Evolutionary conservation across 1,140 invertebrate genomes (phyloP).

Genomic region (Battus philenor): DNA sequence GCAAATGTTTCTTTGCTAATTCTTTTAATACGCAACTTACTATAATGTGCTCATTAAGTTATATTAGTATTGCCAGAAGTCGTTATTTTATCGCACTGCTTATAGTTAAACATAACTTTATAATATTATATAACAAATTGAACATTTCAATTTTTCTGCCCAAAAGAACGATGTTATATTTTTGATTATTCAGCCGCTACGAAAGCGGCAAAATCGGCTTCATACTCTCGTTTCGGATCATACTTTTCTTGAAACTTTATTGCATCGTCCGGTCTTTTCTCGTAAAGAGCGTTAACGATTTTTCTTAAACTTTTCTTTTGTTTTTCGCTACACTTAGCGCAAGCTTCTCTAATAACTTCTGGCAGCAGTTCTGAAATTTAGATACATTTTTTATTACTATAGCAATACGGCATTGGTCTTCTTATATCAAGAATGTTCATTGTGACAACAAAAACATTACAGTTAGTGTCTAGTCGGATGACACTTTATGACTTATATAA

Average conservation of each 20-base stretch:
- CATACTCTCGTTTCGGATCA: slow-evolving; percentile 41
- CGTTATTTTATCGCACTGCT: neutral
- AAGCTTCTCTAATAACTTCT: slow-evolving; percentile 80
- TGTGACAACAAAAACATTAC: no score
- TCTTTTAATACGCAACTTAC: slow-evolving; percentile 24
- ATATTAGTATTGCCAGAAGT: neutral
- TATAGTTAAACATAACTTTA: no score
- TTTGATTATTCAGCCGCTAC: slow-evolving; percentile 26
- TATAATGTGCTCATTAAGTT: slow-evolving; percentile 20
- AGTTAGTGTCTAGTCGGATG: no score
- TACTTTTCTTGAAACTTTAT: slow-evolving; percentile 38
- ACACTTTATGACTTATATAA: no score
- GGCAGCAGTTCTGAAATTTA: slow-evolving; percentile 78
- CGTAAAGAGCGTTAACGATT: slow-evolving; percentile 66
- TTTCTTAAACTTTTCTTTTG: slow-evolving; percentile 79
- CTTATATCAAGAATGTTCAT: no score
- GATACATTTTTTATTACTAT: no score
- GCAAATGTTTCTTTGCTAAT: no score
- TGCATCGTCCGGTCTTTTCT: slow-evolving; percentile 41
- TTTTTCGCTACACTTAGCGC: slow-evolving; percentile 79
- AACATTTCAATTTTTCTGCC: no score
- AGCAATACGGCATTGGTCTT: no score
- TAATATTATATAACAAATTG: no score
- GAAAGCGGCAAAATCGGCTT: slow-evolving; percentile 40
- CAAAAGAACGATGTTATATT: no score